Base-by-base conservation (phyloP, 1,140 invertebrate genomes). In the Saccostrea echinata region DNA sequence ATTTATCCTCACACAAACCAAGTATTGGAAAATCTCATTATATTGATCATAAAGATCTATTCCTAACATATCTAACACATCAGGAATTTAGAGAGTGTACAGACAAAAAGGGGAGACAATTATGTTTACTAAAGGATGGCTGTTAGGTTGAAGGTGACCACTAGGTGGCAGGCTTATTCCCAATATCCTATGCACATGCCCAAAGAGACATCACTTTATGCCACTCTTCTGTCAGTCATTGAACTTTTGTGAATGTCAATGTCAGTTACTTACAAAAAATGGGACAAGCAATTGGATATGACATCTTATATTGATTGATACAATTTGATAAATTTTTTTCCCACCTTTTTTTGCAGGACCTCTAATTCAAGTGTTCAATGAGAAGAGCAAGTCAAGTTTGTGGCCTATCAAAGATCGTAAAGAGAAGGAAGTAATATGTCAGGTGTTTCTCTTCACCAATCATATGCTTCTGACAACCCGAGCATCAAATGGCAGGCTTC, bases 401-500 rank as follows among this genome's bases (percentile, higher is more conserved):
- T 96, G 93, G 1, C 92, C 95, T 30, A 94, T 93, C 92, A 94
- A 93, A 96, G 92, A 93, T 93, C 52, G 81, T 8, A 87, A 61
- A 96, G 97, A 93, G 88, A 97, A 97, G 90, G 97, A 97, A 88
- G 95, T 96, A 0, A 95, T 97, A 4, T 95, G 97, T 0, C 97
- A 98, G 93, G 97, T 97, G 71, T 98, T 97, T 93, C 96, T 98
- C 9, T 98, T 98, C 95, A 97, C 97, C 84, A 98, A 98, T 96
- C 97, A 98, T 94, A 96, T 98, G 88, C 96, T 98, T 86, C 95
- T 98, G 21, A 97, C 97, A 1, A 98, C 97, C 27, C 96, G 97
- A 89, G 96, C 97, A n/a, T 96, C 97, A 12, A 97, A 97, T 89
- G 98, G 98, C 18, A 96, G 97, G 88, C 96, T 99, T 13, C 98